Conservation (phyloP, 2,113 vertebrate genomes). For the Steatornis caripensis region DNA sequence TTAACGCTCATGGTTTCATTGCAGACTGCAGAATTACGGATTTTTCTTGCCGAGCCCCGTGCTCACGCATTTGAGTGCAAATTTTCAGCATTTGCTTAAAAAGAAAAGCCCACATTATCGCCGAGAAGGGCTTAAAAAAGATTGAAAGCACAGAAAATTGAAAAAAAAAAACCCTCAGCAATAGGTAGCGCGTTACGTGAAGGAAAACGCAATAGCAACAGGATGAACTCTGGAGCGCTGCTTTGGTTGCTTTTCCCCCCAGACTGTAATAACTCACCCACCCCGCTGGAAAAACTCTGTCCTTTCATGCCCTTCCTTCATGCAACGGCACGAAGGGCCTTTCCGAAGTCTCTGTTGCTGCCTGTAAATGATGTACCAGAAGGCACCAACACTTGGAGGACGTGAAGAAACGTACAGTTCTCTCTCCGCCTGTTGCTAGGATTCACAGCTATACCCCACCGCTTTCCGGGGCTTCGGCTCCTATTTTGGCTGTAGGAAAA, state of each 20-base stretch:
- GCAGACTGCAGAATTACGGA: neutral
- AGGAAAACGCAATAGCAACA: neutral
- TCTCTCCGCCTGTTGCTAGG: slow-evolving; percentile 36
- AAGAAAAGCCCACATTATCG: neutral
- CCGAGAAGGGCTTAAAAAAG: slow-evolving; percentile 17
- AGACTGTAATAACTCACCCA: neutral
- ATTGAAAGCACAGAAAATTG: neutral
- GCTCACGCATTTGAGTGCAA: neutral
- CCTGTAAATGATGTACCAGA: slow-evolving; percentile 5
- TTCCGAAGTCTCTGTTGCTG: neutral
- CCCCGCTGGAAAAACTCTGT: neutral
- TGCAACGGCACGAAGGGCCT: neutral
- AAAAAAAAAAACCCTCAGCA: neutral
- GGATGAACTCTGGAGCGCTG: neutral
- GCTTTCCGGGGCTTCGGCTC: neutral
- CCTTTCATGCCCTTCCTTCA: neutral
- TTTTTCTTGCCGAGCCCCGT: neutral
- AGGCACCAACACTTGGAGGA: slow-evolving; percentile 46
- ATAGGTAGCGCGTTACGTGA: neutral
- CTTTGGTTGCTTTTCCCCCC: neutral
- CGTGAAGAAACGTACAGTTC: slow-evolving; percentile 32
- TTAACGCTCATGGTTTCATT: neutral
- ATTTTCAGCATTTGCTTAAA: neutral
- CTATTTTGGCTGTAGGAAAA: slow-evolving; percentile 24
- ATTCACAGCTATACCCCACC: slow-evolving; percentile 39